phyloP scores from a whole-genome alignment of 2,113 vertebrate species.

The Electrona antarctica region DNA sequence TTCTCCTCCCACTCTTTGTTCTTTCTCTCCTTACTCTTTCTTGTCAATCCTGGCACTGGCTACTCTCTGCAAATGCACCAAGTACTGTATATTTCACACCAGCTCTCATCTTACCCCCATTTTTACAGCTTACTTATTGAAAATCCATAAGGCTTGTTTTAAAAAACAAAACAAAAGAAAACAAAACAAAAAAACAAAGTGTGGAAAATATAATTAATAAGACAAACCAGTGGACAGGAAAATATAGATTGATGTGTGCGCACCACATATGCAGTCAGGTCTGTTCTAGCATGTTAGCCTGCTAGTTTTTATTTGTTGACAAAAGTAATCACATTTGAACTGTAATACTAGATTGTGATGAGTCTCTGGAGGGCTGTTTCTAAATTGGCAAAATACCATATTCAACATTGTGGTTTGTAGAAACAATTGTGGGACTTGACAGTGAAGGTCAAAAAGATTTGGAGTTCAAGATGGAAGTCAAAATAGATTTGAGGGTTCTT shows the following conservation, averaged over 20 bases:
- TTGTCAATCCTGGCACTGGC: slow-evolving; percentile 32
- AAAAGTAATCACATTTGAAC: slow-evolving; percentile 40
- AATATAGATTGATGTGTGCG: slow-evolving; percentile 4
- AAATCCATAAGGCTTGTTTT: slow-evolving; percentile 60
- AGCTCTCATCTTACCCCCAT: slow-evolving; percentile 74
- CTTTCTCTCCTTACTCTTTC: not conserved
- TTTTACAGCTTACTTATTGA: slow-evolving; percentile 59
- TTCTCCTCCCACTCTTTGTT: slow-evolving; percentile 21
- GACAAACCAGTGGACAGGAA: slow-evolving; percentile 25
- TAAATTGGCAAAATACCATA: slow-evolving; percentile 29
- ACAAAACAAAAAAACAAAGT: not conserved
- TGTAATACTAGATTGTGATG: slow-evolving; percentile 15
- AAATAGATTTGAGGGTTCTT: slow-evolving; percentile 16
- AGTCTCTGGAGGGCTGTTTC: slow-evolving; percentile 35
- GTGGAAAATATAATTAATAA: slow-evolving; percentile 15
- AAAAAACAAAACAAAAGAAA: slow-evolving; percentile 28
- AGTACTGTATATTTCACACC: slow-evolving; percentile 75
- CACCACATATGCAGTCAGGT: slow-evolving; percentile 13
- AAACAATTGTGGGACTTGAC: slow-evolving; percentile 35
- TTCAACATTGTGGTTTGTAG: slow-evolving; percentile 15
- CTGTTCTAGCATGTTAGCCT: slow-evolving; percentile 48
- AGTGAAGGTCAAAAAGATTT: slow-evolving; percentile 47
- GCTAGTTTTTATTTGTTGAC: slow-evolving; percentile 36
- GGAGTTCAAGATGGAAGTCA: slow-evolving; percentile 31
- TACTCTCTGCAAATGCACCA: slow-evolving; percentile 68